phyloP scores from a whole-genome alignment of 2,888 invertebrate species.

The Dicroscelio sp. region DNA sequence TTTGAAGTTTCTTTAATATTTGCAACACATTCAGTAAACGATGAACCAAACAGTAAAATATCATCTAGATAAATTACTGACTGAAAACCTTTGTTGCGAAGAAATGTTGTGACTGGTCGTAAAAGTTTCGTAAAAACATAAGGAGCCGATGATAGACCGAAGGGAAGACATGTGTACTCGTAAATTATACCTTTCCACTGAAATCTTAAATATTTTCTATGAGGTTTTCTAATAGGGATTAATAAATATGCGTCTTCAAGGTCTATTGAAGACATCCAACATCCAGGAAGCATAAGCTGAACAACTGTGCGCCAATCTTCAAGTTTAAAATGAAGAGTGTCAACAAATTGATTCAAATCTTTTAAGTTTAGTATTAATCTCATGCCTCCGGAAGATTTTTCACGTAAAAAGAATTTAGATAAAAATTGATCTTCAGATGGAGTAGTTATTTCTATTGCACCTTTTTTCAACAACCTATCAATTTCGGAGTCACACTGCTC shows the following conservation, averaged over 20 bases:
- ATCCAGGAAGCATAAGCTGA: no score
- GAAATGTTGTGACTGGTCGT: background rate
- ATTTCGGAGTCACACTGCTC: conserved; percentile 20
- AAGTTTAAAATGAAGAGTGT: no score
- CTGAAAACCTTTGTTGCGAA: background rate
- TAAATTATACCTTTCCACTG: background rate
- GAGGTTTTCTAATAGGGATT: background rate
- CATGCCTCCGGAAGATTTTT: conserved; percentile 44
- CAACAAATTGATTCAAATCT: conserved; percentile 43
- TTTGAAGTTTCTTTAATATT: background rate
- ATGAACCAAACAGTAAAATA: background rate
- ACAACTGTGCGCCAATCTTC: no score
- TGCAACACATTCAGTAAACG: background rate
- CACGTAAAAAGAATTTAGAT: conserved; percentile 47
- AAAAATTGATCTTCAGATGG: conserved; percentile 43
- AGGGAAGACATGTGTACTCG: background rate
- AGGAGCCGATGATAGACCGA: background rate
- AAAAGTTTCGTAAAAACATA: background rate
- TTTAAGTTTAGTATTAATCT: conserved; percentile 58
- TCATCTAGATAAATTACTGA: background rate
- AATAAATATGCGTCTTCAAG: no score
- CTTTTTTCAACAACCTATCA: conserved; percentile 10
- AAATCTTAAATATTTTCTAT: conserved; percentile 1
- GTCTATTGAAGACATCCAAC: no score
- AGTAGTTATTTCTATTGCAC: conserved; percentile 12